Base-by-base conservation (phyloP, 2,113 vertebrate genomes). In the Pimephales promelas region DNA sequence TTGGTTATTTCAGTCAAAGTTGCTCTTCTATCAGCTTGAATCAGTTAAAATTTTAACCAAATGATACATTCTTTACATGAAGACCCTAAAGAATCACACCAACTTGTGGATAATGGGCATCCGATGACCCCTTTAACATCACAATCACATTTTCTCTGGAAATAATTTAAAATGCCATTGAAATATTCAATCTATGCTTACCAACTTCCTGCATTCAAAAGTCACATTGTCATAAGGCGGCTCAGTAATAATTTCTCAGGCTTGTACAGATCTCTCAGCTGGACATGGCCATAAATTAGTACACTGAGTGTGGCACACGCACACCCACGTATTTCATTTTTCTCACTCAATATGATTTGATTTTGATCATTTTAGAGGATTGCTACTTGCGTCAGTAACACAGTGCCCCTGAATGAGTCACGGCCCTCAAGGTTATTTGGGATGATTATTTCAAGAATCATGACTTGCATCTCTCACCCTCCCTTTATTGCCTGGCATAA, bases 381-480 rank as follows among this genome's bases (percentile, higher is more conserved):
- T 85, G 68, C 49, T 36, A 66, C 36, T 83, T 88, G 80, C 75
- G 75, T 88, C 87, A 88, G 40, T 28, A 59, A 82, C 74, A 86
- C 84, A 73, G 26, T 84, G 76, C 79, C 86, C 76, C 78, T 45
- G 56, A 45, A 84, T 84, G 85, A 86, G 57, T 88, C 86, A 90
- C 79, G 57, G 71, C 75, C 85, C 79, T 86, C 85, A 83, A 88
- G 82, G 87, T 85, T 84, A 81, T 74, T 87, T 75, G 56, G 79
- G 84, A 80, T 83, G 83, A 74, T 74, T 68, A 77, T 80, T 81
- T 71, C 20, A 28, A 72, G 76, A 47, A 73, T 59, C 54, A 82
- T 43, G 54, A n/a, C 68, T 61, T 47, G 56, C 52, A 47, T 79
- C 70, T 82, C 36, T 36, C 64, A 4, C 57, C 8, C 79, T 64